Evolutionary conservation across 2,888 invertebrate species (phyloP).

Genomic region (Tetropium fuscum): DNA sequence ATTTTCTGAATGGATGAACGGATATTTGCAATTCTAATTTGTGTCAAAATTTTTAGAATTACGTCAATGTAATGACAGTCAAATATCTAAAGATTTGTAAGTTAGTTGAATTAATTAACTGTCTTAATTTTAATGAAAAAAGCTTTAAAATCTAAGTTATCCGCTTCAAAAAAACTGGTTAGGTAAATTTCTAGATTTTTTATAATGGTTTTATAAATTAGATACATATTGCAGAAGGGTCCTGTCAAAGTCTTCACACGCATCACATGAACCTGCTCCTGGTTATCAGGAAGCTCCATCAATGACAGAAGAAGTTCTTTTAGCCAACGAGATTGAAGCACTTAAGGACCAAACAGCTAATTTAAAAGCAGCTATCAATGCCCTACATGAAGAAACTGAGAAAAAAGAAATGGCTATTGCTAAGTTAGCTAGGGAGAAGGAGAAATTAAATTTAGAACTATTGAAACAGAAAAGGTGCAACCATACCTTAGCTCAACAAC

Average conservation of each 20-base stretch:
- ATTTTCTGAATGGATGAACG: neutral
- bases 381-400: conserved; percentile 66
- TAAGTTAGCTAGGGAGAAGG: conserved; percentile 68
- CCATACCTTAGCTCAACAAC: conserved; percentile 67
- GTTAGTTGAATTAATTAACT: conserved; percentile 23
- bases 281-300: conserved; percentile 28
- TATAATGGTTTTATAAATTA: conserved; percentile 28
- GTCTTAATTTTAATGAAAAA: conserved; percentile 49
- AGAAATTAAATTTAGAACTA: conserved; percentile 67
- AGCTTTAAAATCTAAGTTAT: conserved; percentile 52
- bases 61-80: conserved; percentile 37
- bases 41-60: conserved; percentile 37
- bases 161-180: conserved; percentile 53
- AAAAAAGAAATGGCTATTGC: conserved; percentile 67
- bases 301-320: conserved; percentile 42
- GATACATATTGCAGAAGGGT: conserved; percentile 50
- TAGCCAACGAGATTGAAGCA: conserved; percentile 56
- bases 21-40: neutral
- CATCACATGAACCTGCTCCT: conserved; percentile 37
- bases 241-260: conserved; percentile 47
- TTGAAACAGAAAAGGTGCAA: conserved; percentile 67
- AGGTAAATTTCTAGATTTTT: conserved; percentile 47
- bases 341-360: conserved; percentile 64
- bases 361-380: conserved; percentile 64
- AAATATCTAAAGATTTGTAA: conserved; percentile 34